Base-by-base conservation (phyloP, 2,113 vertebrate species). In the Sturnus vulgaris region DNA sequence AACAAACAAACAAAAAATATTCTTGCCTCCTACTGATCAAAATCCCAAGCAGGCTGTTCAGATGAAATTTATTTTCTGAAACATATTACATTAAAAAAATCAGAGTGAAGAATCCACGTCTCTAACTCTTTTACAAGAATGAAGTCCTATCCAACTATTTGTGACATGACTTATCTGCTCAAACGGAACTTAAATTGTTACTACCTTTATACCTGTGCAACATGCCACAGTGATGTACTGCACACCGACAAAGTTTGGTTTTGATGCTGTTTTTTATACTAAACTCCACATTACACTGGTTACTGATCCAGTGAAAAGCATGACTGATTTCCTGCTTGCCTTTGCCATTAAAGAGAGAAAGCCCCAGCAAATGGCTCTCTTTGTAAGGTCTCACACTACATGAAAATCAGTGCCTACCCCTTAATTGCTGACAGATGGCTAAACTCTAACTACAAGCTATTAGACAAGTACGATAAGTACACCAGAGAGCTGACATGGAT, bases 371-470 rank as follows among this genome's bases (percentile, higher is more conserved):
- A 95, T 5, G 33, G 10, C 30, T 86, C 55, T 57, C 75, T 70
- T 69, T 77, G 46, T 44, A 82, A 27, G 81, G 60, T 79, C 71
- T 71, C 57, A 57, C 49, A n/a, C 42, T 12, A 61, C 33, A 65
- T 14, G 53, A 78, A 83, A 89, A 71, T 79, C 76, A 65, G 59
- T 40, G 64, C 39, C 55, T 82, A 23, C 44, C 64, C 66, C 59
- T 72, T 89, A 92, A 93, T 85, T 93, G 89, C 89, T 89, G 89
- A 52, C 89, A 91, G 91, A 91, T 72, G 73, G 86, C 63, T 87
- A 65, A 89, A 85, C n/a, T 59, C 66, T 78, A 89, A 57, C 57
- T 69, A 42, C 24, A 53, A 79, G 31, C 61, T 68, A 78, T 78
- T 37, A 88, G 40, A 35, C 31, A 61, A 47, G 57, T 4, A 50